A percentile compares a stretch with the other conserved stretches of the same genome.
Conservation (phyloP, 1,140 invertebrate species). For the Macrostomum lignano region DNA sequence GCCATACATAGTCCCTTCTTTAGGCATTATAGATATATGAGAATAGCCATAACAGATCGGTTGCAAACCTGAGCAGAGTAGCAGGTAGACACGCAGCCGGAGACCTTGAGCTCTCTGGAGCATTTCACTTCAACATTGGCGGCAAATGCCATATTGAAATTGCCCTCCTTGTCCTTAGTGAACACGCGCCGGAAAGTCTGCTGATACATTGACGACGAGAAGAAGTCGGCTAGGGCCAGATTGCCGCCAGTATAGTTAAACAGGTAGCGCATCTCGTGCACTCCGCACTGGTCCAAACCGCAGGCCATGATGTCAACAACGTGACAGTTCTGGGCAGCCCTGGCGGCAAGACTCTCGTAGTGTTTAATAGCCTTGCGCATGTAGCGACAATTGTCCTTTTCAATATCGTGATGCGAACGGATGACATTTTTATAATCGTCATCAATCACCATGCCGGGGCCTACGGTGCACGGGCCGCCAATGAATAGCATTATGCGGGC, state of each 20-base stretch:
- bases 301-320: constrained; percentile 91
- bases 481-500: constrained; percentile 86
- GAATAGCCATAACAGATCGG: no score
- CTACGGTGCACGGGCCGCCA: constrained; percentile 91
- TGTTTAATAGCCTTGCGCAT: constrained; percentile 97
- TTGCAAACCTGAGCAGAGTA: constrained; percentile 41
- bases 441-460: constrained; percentile 73
- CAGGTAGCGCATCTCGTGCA: constrained; percentile 92
- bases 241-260: constrained; percentile 85
- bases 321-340: constrained; percentile 76
- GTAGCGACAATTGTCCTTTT: constrained; percentile 88
- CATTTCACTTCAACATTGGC: constrained; percentile 73
- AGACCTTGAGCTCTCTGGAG: constrained; percentile 36
- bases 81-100: constrained; percentile 78
- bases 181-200: constrained; percentile 95
- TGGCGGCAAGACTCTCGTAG: constrained; percentile 61
- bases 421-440: constrained; percentile 96
- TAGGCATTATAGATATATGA: no score
- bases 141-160: constrained; percentile 94
- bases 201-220: constrained; percentile 90
- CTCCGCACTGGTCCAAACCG: constrained; percentile 85
- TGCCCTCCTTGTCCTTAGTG: constrained; percentile 56
- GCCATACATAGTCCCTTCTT: no score
- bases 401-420: constrained; percentile 90
- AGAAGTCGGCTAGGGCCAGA: constrained; percentile 97